Base-by-base conservation (phyloP, 2,797 vertebrate species). In the Streptopelia turtur region DNA sequence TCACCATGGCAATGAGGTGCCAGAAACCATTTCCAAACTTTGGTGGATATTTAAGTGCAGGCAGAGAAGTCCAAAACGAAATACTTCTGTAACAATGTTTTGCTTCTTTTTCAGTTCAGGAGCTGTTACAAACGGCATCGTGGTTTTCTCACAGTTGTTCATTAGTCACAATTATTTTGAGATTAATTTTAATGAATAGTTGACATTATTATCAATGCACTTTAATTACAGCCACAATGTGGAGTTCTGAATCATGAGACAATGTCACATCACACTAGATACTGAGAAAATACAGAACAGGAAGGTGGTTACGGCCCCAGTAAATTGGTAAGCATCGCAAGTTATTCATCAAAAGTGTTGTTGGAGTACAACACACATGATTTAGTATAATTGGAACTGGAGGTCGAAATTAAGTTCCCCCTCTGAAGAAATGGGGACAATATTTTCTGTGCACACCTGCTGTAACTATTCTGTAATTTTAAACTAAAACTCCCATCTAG, bases 21-120 rank as follows among this genome's bases (percentile, higher is more conserved):
- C 79, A 83, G 57, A 92, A 94, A 33, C 37, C 37, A 52, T 37
- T 71, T 65, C 50, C 85, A 93, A 94, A 83, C 33, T 68, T 66
- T 7, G 1, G 1, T 5, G 13, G 59, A 23, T 37, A 35, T 31
- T 63, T 71, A 68, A 92, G 60, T 49, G 72, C 6, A 30, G 25
- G 7, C 28, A 70, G 45, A 56, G 45, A 78, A 94, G 41, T 78
- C 80, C 30, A 81, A 68, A 78, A 30, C 11, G 22, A 60, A 81
- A 61, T 16, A 33, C 21, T 53, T 72, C 3, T 23, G 20, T 39
- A 35, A 55, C 3, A 43, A 25, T 1, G 4, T 59, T 85, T 66
- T 85, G 3, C 7, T 81, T 28, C 30, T 77, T 82, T 68, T 60
- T 64, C 12, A 22, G 27, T 16, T 74, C 15, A 3, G 2, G 1